Percentiles rank a stretch among this genome's conserved stretches.
Evolutionary conservation across 2,888 invertebrate species (phyloP).

Genomic region (Buathra laborator): DNA sequence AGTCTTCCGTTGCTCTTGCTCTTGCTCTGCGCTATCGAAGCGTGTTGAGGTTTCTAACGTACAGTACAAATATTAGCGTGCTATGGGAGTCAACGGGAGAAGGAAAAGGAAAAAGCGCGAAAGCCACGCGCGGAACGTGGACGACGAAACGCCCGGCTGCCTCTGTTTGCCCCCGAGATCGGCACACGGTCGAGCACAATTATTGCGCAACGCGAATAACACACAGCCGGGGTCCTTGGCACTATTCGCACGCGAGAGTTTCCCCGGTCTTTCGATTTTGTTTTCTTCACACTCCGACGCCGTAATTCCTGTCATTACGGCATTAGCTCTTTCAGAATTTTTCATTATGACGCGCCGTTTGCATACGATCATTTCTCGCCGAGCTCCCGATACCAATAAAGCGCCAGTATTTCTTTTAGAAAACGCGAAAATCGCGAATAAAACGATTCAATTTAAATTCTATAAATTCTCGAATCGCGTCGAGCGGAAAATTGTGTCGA

Average conservation of each 20-base stretch:
- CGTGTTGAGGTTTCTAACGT: background rate
- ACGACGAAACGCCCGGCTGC: constrained; percentile 56
- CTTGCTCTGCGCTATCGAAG: background rate
- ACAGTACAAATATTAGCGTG: background rate
- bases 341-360: background rate
- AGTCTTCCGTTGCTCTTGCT: constrained; percentile 9
- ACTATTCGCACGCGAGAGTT: constrained; percentile 72
- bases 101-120: constrained; percentile 57
- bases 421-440: no score
- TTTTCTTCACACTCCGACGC: background rate
- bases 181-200: constrained; percentile 59
- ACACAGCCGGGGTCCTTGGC: constrained; percentile 72
- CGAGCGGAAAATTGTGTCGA: no score
- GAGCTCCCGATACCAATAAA: no score
- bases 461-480: no score
- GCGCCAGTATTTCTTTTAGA: no score
- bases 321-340: constrained; percentile 26
- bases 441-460: no score
- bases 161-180: constrained; percentile 66
- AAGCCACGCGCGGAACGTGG: constrained; percentile 61
- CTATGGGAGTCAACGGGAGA: background rate
- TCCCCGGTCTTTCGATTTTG: constrained; percentile 63
- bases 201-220: constrained; percentile 71
- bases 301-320: background rate
- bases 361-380: constrained; percentile 13